Conservation (phyloP, 2,113 vertebrate genomes). For the Corydoras sp. region DNA sequence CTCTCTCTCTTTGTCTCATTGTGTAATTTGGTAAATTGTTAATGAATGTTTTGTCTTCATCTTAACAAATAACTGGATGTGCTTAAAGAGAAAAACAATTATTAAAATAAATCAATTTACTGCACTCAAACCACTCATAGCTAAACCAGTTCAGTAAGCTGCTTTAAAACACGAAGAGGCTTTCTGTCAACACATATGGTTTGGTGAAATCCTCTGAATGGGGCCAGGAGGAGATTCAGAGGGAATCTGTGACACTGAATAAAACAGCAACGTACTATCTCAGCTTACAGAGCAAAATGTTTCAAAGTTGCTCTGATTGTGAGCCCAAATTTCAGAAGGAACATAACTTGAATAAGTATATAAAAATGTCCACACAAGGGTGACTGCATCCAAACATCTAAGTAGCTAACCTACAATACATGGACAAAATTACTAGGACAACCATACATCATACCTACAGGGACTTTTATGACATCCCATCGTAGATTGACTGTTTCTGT, state of each 20-base stretch:
- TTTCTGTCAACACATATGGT: conserved; percentile 59
- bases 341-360: neutral
- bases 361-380: too few relatives aligned
- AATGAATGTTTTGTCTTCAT: conserved; percentile 2
- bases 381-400: too few relatives aligned
- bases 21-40: too few relatives aligned
- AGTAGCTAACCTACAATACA: too few relatives aligned
- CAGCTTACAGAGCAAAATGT: conserved; percentile 15
- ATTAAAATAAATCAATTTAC: conserved; percentile 66
- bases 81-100: conserved; percentile 52
- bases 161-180: conserved; percentile 63
- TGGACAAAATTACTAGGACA: too few relatives aligned
- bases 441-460: too few relatives aligned
- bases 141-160: conserved; percentile 64
- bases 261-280: conserved; percentile 37
- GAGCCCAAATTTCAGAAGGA: neutral
- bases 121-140: conserved; percentile 54
- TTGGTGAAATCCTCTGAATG: conserved; percentile 31
- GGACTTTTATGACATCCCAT: too few relatives aligned
- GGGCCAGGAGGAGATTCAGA: neutral
- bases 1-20: too few relatives aligned
- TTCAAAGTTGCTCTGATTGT: conserved; percentile 7
- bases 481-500: too few relatives aligned
- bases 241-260: conserved; percentile 38
- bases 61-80: conserved; percentile 52